Evolutionary conservation across 2,888 invertebrate species (phyloP).

Genomic region (Drosophila mimetica): DNA sequence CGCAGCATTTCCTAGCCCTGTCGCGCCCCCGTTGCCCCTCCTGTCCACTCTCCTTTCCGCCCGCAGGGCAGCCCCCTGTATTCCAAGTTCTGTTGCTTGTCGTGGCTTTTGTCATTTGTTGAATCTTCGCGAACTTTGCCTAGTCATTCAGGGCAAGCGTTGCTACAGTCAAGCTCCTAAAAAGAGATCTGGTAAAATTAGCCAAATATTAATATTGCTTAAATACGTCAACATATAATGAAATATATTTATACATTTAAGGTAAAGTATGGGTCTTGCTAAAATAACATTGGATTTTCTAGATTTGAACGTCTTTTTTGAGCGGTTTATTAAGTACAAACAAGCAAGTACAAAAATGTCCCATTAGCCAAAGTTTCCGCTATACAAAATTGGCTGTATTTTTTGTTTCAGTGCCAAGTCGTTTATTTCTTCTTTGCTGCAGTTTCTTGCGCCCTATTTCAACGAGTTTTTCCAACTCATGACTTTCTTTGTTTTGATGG

Average conservation of each 20-base stretch:
- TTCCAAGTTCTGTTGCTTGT: conserved; percentile 57
- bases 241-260: too few relatives aligned
- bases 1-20: conserved; percentile 11
- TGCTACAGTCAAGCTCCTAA: conserved; percentile 11
- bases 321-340: too few relatives aligned
- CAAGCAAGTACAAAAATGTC: not conserved
- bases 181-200: not conserved
- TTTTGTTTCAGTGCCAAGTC: conserved; percentile 8
- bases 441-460: conserved; percentile 31
- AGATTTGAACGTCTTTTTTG: too few relatives aligned
- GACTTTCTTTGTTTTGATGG: conserved; percentile 74
- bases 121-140: conserved; percentile 69
- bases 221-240: too few relatives aligned
- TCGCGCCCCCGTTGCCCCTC: not conserved
- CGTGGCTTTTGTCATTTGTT: conserved; percentile 76
- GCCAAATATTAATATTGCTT: too few relatives aligned
- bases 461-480: conserved; percentile 63
- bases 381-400: conserved; percentile 1
- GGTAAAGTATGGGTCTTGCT: too few relatives aligned
- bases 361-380: not conserved
- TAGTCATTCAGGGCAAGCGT: conserved; percentile 65
- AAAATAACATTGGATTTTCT: too few relatives aligned
- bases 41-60: not conserved
- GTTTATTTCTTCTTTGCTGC: conserved; percentile 10
- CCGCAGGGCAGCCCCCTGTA: not conserved